phyloP scores from a whole-genome alignment of 2,888 invertebrate species.

The Yponomeuta malinellus region DNA sequence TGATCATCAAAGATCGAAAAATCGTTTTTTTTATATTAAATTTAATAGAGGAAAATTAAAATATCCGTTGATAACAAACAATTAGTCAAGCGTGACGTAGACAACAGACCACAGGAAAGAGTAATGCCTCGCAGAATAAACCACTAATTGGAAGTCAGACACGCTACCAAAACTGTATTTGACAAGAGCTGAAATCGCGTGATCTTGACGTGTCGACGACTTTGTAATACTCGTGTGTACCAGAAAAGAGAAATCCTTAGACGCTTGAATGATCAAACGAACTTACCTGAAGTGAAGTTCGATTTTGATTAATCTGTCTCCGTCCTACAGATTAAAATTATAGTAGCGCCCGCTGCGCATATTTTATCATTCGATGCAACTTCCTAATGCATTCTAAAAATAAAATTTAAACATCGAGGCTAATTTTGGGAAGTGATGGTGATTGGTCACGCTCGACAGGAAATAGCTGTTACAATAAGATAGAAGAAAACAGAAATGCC shows the following conservation, averaged over 20 bases:
- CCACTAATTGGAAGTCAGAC: background rate
- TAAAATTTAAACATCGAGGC: background rate
- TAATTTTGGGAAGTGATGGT: background rate
- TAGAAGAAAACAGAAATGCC: background rate
- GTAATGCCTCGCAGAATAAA: background rate
- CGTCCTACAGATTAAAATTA: no score
- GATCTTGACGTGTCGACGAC: background rate
- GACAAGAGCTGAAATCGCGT: constrained; percentile 4
- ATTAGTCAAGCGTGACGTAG: background rate
- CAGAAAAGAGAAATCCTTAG: background rate
- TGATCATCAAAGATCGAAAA: no score
- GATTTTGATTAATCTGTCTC: background rate
- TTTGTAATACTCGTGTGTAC: background rate
- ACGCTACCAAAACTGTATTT: background rate
- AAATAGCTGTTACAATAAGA: background rate
- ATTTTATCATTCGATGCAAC: background rate
- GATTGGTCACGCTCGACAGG: background rate
- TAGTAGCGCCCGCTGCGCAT: background rate
- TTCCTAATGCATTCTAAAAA: background rate
- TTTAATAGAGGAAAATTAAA: background rate
- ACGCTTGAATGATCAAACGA: background rate
- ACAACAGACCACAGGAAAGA: background rate
- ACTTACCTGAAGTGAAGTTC: no score
- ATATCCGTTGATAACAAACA: background rate
- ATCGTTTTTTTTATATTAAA: no score